Evolutionary conservation across 1,140 invertebrate species (phyloP), one percentile per base, ranked within the genome.

Genomic region (Phymastichus coffea): DNA sequence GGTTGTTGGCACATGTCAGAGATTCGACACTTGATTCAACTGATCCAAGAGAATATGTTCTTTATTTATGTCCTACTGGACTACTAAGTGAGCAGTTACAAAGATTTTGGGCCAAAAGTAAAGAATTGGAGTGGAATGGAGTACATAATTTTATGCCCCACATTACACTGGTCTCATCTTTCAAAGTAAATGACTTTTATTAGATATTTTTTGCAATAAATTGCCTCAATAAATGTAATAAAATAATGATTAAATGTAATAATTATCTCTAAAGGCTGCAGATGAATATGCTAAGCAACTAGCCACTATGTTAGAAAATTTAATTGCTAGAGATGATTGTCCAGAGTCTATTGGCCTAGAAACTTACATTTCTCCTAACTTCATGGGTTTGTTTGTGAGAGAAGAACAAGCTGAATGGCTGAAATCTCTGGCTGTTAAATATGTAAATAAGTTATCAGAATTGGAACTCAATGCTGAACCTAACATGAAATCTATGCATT

Each of bases 91-190:
- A 87, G 41, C 86, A 90, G 66, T 75, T 95, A 10, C 83, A 86
- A 41, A 80, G 84, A 51, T 94, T 93, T 75, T 94, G 90, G 89
- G 80, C 86, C 1, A 88, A 90, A 66, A 91, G 90, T n/a, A 84
- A 86, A 65, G 76, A 82, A 51, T 75, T 86, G 4, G 88, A 88
- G 26, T 92, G 92, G 88, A 95, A 95, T 79, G 91, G 91, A 20
- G 91, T 91, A 8, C 92, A 94, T 69, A 91, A 93, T 74, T 93
- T 87, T 74, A 86, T 91, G 35, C 93, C 93, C 2, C 93, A 96
- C 72, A 90, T 96, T 63, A 95, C 93, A 10, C 80, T 96, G 30
- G 89, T 92, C 37, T 89, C 92, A 9, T 93, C 92, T 76, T 95
- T 95, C 70, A 91, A 92, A 82, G 92, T 94, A 80, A 20, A 35